These are phyloP conservation scores for Cercocebus atys DNA, from an alignment of 2,113 vertebrate species.

Conservation along the genomic window DNA sequence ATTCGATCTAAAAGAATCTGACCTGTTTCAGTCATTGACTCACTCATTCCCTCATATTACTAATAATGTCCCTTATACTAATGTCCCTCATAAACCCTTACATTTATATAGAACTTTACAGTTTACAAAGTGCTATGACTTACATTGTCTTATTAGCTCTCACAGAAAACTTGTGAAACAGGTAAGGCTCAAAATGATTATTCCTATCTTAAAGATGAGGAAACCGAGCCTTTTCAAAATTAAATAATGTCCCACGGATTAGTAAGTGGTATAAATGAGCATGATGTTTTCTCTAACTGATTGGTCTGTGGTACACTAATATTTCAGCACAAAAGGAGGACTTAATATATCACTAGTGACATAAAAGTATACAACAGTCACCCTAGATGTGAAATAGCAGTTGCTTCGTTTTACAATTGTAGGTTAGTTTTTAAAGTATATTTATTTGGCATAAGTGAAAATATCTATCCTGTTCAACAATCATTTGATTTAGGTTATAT, in stretches of 20 bases:
- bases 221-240: conserved; percentile 24
- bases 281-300: neutral
- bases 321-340: neutral
- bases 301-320: neutral
- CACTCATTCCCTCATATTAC: neutral
- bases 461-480: neutral
- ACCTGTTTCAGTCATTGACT: neutral
- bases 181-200: neutral
- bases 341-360: neutral
- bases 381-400: neutral
- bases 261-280: neutral
- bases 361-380: neutral
- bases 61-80: neutral
- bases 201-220: neutral
- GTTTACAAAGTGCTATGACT: neutral
- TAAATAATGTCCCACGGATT: neutral
- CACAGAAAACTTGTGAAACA: neutral
- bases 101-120: neutral
- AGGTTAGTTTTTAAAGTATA: neutral
- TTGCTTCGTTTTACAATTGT: neutral
- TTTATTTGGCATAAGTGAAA: conserved; percentile 17
- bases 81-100: neutral
- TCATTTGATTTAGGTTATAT: neutral
- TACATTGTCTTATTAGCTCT: neutral
- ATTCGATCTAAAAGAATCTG: conserved; percentile 2